Conservation (phyloP, 2,113 vertebrate species). For the Saccopteryx leptura region DNA sequence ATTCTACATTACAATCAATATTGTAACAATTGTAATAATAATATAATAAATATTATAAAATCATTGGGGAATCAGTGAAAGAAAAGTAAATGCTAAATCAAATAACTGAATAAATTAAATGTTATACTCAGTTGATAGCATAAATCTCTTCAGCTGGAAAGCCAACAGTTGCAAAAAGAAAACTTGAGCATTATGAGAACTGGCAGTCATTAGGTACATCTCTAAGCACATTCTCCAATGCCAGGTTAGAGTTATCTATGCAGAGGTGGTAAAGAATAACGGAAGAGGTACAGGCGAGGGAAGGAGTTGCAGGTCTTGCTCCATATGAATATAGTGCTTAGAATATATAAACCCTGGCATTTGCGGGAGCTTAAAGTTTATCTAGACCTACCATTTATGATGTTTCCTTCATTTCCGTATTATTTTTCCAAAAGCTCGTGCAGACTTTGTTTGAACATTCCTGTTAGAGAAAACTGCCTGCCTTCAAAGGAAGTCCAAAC, state of each 20-base stretch:
- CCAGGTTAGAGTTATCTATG: neutral
- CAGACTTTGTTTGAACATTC: neutral
- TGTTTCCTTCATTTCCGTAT: neutral
- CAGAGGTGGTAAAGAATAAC: fast-evolving
- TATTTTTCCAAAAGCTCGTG: neutral
- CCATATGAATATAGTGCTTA: neutral
- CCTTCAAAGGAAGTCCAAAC: neutral
- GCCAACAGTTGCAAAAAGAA: neutral
- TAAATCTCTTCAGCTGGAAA: slow-evolving; percentile 29
- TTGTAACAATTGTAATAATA: neutral
- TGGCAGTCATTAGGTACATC: neutral
- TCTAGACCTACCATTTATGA: neutral
- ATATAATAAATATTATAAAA: slow-evolving; percentile 40
- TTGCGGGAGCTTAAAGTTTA: neutral
- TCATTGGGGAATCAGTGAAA: neutral
- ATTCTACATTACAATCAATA: neutral
- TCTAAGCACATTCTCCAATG: neutral
- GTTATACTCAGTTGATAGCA: neutral
- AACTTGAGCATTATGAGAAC: neutral
- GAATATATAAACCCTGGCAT: neutral
- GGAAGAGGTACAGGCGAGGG: neutral
- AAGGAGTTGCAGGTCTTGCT: fast-evolving
- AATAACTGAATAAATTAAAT: neutral
- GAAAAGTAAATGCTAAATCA: neutral
- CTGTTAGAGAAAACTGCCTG: neutral